Evolutionary conservation across 2,888 invertebrate species (phyloP).

Genomic region (Linyphia triangularis): DNA sequence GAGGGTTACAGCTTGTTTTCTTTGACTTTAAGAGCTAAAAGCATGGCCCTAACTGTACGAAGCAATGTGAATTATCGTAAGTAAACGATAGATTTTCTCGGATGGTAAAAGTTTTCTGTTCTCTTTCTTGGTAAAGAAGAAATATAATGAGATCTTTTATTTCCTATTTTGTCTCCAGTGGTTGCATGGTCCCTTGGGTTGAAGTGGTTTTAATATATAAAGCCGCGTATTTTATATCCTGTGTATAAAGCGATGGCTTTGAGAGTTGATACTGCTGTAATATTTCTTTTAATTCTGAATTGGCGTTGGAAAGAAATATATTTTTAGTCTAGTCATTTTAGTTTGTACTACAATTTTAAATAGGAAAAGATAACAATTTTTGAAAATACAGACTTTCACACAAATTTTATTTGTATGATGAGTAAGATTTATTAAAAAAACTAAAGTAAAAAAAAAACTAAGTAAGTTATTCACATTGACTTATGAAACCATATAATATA

Average conservation of each 20-base stretch:
- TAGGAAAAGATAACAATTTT: too few relatives aligned
- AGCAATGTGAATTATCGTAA: conserved; percentile 41
- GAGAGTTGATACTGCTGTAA: too few relatives aligned
- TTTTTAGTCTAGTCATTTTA: too few relatives aligned
- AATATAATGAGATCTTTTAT: conserved; percentile 11
- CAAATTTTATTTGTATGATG: too few relatives aligned
- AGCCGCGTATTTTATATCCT: background rate
- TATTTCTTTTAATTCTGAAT: too few relatives aligned
- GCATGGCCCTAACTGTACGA: conserved; percentile 6
- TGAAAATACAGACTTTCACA: too few relatives aligned
- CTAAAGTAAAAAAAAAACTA: too few relatives aligned
- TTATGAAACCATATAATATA: too few relatives aligned
- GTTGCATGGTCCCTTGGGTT: background rate
- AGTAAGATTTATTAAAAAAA: too few relatives aligned
- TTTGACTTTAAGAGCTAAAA: conserved; percentile 58
- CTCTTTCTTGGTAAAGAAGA: conserved; percentile 2
- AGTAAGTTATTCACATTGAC: too few relatives aligned
- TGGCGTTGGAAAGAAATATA: too few relatives aligned
- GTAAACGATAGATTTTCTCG: conserved; percentile 48
- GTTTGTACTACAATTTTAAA: too few relatives aligned
- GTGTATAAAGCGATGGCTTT: background rate
- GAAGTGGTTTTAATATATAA: background rate
- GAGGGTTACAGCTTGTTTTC: conserved; percentile 2
- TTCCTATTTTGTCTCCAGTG: background rate
- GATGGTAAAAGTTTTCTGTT: conserved; percentile 28